phyloP scores from a whole-genome alignment of 2,797 vertebrate species.

The Atherinosoma microstoma region DNA sequence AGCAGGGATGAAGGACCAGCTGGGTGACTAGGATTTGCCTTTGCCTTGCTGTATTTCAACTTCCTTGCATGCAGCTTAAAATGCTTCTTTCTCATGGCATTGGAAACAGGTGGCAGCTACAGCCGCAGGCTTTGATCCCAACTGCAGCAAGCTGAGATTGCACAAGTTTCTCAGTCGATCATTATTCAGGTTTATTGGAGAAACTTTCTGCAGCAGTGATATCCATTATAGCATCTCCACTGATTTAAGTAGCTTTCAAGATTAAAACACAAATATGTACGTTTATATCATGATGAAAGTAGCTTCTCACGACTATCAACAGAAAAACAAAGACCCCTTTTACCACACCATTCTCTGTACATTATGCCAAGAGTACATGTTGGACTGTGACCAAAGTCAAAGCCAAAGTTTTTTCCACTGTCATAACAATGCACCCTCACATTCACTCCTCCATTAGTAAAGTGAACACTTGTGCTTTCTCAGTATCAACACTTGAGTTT shows the following conservation, averaged over 20 bases:
- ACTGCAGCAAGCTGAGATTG: background rate
- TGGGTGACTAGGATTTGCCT: background rate
- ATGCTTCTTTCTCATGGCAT: background rate
- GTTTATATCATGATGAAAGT: background rate
- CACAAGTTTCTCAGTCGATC: background rate
- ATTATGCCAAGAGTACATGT: background rate
- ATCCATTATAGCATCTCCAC: background rate
- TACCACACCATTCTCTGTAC: background rate
- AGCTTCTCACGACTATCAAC: background rate
- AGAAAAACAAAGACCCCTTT: background rate
- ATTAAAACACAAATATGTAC: background rate
- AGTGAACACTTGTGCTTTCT: slow-evolving; percentile 47
- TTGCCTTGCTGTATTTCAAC: background rate
- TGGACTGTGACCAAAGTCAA: slow-evolving; percentile 22
- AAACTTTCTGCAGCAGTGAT: background rate
- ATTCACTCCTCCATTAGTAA: slow-evolving; percentile 45
- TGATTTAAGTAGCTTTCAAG: background rate
- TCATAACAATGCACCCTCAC: slow-evolving; percentile 38
- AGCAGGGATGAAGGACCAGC: background rate
- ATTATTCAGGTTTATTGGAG: background rate
- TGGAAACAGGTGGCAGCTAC: background rate
- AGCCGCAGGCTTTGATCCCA: background rate
- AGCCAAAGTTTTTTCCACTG: slow-evolving; percentile 19
- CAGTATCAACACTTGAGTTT: slow-evolving; percentile 45
- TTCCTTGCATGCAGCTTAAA: background rate